Conservation (phyloP, 1,140 invertebrate species). For the Heliconius congener region DNA sequence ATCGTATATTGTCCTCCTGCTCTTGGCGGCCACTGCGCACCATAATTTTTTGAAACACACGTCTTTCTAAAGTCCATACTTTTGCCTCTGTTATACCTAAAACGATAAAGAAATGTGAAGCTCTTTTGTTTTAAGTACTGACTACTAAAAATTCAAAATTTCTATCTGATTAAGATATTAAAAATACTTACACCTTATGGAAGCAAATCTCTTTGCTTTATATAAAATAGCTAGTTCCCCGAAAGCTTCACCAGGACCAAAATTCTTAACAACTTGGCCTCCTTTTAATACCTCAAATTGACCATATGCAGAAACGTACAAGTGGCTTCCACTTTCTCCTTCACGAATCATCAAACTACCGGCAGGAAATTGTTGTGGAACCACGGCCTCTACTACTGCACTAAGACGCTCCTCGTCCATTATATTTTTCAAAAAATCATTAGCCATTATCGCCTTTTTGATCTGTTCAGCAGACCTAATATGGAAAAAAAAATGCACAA, state of each 20-base stretch:
- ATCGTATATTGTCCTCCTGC: constrained; percentile 91
- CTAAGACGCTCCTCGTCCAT: constrained; percentile 90
- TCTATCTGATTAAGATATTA: background rate
- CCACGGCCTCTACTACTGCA: constrained; percentile 96
- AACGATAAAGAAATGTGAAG: background rate
- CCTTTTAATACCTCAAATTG: constrained; percentile 93
- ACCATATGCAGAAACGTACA: constrained; percentile 92
- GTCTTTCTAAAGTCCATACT: constrained; percentile 93
- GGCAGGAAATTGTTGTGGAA: constrained; percentile 87
- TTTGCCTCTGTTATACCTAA: constrained; percentile 90
- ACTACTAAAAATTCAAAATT: background rate
- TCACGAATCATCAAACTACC: constrained; percentile 93
- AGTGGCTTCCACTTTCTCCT: constrained; percentile 90
- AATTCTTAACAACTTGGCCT: constrained; percentile 87
- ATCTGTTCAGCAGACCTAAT: constrained; percentile 81
- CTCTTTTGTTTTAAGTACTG: background rate
- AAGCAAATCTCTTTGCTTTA: constrained; percentile 94
- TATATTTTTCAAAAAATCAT: constrained; percentile 96
- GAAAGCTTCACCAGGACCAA: constrained; percentile 93
- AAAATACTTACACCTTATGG: constrained; percentile 86
- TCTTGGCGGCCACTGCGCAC: constrained; percentile 90
- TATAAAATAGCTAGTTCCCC: constrained; percentile 97
- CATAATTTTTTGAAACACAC: constrained; percentile 94
- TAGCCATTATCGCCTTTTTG: constrained; percentile 86
- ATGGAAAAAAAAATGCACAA: background rate